These are phyloP conservation scores for Noturus placidus DNA, from an alignment of 2,113 vertebrate genomes.

Conservation along the genomic window DNA sequence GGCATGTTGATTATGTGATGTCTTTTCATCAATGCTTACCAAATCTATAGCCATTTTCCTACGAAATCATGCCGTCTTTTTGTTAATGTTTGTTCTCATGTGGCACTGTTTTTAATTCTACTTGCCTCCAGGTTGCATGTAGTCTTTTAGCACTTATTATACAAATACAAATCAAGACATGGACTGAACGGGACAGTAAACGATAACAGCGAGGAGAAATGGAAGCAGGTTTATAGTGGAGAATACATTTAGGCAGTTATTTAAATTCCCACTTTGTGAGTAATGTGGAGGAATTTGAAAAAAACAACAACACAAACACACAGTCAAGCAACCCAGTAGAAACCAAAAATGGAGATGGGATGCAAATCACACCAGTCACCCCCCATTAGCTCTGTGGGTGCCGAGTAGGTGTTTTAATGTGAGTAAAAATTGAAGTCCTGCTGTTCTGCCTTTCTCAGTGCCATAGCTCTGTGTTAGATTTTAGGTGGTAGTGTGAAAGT, in stretches of 20 bases:
- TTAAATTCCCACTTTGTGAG: slow-evolving; percentile 36
- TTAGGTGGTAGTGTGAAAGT: slow-evolving; percentile 23
- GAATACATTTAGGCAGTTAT: slow-evolving; percentile 22
- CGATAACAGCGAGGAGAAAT: slow-evolving; percentile 32
- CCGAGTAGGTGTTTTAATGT: slow-evolving; percentile 31
- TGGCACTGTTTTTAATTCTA: neutral
- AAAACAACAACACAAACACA: slow-evolving; percentile 35
- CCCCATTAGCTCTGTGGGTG: slow-evolving; percentile 30
- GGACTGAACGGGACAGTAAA: slow-evolving; percentile 26
- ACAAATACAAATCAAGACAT: slow-evolving; percentile 28
- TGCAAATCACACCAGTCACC: slow-evolving; percentile 39
- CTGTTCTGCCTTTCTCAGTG: slow-evolving; percentile 16
- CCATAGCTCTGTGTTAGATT: slow-evolving; percentile 28
- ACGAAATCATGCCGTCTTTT: slow-evolving; percentile 13
- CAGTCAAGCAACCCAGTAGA: slow-evolving; percentile 20
- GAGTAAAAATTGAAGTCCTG: slow-evolving; percentile 27
- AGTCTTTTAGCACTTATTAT: neutral
- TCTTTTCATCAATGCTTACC: slow-evolving; percentile 10
- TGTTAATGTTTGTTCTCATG: neutral
- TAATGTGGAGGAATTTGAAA: slow-evolving; percentile 36
- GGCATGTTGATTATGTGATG: slow-evolving; percentile 44
- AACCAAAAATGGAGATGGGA: slow-evolving; percentile 42
- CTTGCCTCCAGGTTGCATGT: slow-evolving; percentile 10
- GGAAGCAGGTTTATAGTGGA: slow-evolving; percentile 21
- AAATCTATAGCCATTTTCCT: neutral